Conservation (phyloP, 2,113 vertebrate species). For the Phylloscopus whistleri region DNA sequence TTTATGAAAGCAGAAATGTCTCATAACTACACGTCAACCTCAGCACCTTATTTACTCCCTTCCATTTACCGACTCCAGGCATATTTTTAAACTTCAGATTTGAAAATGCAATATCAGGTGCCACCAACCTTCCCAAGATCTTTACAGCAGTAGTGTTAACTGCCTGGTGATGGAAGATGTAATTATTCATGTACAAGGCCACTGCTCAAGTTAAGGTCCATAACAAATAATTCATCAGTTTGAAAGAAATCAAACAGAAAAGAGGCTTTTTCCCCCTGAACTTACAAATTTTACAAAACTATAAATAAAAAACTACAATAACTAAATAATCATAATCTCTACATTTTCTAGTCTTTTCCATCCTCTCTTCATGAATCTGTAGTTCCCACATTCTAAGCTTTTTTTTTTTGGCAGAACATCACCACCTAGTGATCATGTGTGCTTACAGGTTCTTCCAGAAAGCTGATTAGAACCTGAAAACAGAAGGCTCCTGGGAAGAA, state of each 20-base stretch:
- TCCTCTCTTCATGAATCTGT: neutral
- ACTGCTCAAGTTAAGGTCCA: neutral
- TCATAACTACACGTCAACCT: neutral
- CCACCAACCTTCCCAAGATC: neutral
- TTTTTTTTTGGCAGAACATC: neutral
- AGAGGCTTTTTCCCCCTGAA: neutral
- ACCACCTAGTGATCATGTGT: slow-evolving; percentile 23
- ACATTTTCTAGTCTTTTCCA: neutral
- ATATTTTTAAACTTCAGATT: neutral
- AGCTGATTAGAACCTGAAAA: neutral
- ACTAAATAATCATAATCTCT: neutral
- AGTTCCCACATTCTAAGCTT: neutral
- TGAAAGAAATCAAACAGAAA: neutral
- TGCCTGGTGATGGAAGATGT: neutral
- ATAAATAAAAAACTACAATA: neutral
- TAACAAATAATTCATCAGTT: neutral
- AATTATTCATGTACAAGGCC: neutral
- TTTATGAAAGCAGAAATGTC: neutral
- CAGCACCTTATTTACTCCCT: neutral
- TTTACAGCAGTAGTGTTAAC: neutral
- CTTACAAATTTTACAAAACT: neutral
- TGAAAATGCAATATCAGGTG: neutral
- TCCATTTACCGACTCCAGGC: neutral
- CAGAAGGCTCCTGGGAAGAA: neutral
- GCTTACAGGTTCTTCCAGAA: neutral